phyloP scores from a whole-genome alignment of 2,797 vertebrate genomes.

The Amphiprion clarkii region DNA sequence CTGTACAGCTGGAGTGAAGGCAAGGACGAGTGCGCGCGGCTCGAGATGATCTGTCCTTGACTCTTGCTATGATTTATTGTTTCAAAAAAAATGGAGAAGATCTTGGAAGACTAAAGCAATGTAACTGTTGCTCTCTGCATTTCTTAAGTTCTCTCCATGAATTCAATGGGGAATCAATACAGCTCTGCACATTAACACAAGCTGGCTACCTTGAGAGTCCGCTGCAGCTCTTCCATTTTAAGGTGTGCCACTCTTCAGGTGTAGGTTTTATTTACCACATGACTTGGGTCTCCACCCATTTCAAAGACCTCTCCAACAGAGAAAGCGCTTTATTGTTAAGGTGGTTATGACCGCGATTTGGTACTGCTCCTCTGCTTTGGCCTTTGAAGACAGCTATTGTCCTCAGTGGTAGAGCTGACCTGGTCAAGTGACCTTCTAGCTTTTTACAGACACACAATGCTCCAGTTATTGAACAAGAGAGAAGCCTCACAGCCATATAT shows the following conservation, averaged over 20 bases:
- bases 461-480: constrained; percentile 43
- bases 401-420: constrained; percentile 39
- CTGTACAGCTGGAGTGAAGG: constrained; percentile 42
- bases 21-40: constrained; percentile 46
- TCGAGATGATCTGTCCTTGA: constrained; percentile 65
- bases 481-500: constrained; percentile 19
- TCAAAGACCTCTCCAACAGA: constrained; percentile 46
- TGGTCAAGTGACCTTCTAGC: constrained; percentile 42
- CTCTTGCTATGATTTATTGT: constrained; percentile 58
- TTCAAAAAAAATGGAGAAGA: constrained; percentile 40
- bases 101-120: constrained; percentile 41
- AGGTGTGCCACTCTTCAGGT: constrained; percentile 31
- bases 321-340: constrained; percentile 36
- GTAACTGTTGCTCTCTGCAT: constrained; percentile 33
- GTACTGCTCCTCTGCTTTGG: constrained; percentile 38
- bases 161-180: constrained; percentile 40
- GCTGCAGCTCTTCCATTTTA: constrained; percentile 37
- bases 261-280: constrained; percentile 45
- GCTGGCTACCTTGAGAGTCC: constrained; percentile 34
- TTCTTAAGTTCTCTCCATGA: constrained; percentile 35
- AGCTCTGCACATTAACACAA: constrained; percentile 7
- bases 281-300: constrained; percentile 51
- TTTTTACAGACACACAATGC: constrained; percentile 23
- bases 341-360: constrained; percentile 41
- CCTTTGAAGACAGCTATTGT: constrained; percentile 44